phyloP scores from a whole-genome alignment of 2,888 invertebrate genomes.

The Aporophyla lueneburgensis region DNA sequence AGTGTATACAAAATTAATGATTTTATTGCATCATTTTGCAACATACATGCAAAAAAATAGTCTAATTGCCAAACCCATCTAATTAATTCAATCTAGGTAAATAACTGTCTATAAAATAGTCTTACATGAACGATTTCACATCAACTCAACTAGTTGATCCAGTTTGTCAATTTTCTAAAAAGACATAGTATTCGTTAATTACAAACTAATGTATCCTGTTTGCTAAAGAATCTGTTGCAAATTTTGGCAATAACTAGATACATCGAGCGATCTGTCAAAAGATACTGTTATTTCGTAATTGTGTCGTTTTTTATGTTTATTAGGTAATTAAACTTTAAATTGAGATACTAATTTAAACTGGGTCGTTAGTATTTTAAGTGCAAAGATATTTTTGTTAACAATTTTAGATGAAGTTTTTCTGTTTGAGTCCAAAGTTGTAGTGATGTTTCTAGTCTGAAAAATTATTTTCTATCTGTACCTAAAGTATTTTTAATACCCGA shows the following conservation, averaged over 20 bases:
- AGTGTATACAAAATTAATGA: not conserved
- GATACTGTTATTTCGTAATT: constrained; percentile 47
- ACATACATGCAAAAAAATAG: not conserved
- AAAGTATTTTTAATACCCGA: too few relatives aligned
- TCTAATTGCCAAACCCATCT: constrained; percentile 6
- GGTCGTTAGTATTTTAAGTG: not conserved
- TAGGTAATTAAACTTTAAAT: constrained; percentile 28
- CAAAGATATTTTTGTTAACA: not conserved
- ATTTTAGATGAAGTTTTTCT: not conserved
- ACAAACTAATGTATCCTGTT: constrained; percentile 63
- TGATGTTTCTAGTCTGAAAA: too few relatives aligned
- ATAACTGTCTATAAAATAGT: constrained; percentile 40
- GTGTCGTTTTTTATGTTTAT: constrained; percentile 21
- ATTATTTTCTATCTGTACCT: not conserved
- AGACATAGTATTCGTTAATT: constrained; percentile 22
- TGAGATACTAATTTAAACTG: constrained; percentile 31
- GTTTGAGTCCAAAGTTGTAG: not conserved
- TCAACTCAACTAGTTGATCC: constrained; percentile 34
- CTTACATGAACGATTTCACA: constrained; percentile 56
- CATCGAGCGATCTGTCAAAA: constrained; percentile 23
- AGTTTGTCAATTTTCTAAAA: constrained; percentile 62
- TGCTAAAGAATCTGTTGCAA: constrained; percentile 44
- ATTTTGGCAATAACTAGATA: constrained; percentile 50
- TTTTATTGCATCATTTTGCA: constrained; percentile 15
- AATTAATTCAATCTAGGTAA: constrained; percentile 40